phyloP scores from a whole-genome alignment of 2,113 vertebrate species.

The Marmota flaviventris region DNA sequence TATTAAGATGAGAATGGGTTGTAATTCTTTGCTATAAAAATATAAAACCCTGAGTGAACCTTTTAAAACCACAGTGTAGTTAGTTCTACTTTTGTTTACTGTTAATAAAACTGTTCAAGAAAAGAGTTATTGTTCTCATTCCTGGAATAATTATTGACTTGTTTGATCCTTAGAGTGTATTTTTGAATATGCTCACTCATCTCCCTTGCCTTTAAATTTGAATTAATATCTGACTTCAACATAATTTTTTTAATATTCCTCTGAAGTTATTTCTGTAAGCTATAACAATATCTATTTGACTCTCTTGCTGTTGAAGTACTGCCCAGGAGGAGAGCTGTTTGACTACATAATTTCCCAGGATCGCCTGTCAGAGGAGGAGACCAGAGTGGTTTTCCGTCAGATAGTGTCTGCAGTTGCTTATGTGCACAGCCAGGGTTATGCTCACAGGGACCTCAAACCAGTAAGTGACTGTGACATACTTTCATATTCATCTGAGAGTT shows the following conservation, averaged over 20 bases:
- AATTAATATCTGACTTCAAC: slow-evolving; percentile 49
- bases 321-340: slow-evolving; percentile 97
- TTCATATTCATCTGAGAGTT: neutral
- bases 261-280: slow-evolving; percentile 2
- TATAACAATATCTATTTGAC: neutral
- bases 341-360: slow-evolving; percentile 97
- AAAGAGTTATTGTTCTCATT: slow-evolving; percentile 53
- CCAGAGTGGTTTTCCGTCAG: slow-evolving; percentile 95
- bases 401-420: slow-evolving; percentile 97
- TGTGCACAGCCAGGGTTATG: slow-evolving; percentile 95
- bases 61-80: slow-evolving; percentile 29
- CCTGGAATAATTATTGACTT: slow-evolving; percentile 45
- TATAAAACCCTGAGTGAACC: slow-evolving; percentile 50
- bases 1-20: slow-evolving; percentile 47
- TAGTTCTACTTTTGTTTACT: slow-evolving; percentile 56
- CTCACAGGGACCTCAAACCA: slow-evolving; percentile 97
- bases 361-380: slow-evolving; percentile 95
- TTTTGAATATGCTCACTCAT: slow-evolving; percentile 18
- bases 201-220: slow-evolving; percentile 9
- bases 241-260: neutral
- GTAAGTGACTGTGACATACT: slow-evolving; percentile 85
- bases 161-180: slow-evolving; percentile 26
- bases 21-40: slow-evolving; percentile 58
- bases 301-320: slow-evolving; percentile 90
- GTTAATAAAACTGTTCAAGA: slow-evolving; percentile 51